Evolutionary conservation across 1,140 invertebrate species (phyloP), one percentile per base, ranked within the genome.

Genomic region (Himalopsyche phryganea): DNA sequence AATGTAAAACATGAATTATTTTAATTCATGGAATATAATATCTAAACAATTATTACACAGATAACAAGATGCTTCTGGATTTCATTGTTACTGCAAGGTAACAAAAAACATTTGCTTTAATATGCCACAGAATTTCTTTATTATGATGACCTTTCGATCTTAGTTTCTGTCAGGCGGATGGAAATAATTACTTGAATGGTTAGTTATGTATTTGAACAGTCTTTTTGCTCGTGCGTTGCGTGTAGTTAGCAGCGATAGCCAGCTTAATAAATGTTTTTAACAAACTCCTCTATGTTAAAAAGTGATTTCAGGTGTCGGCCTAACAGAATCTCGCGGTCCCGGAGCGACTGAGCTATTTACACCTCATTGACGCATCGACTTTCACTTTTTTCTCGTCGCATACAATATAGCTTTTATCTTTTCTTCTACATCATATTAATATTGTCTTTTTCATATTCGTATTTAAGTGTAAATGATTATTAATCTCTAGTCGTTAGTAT

Each of bases 211-310:
- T n/a, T n/a, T n/a, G n/a, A n/a, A n/a, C n/a, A n/a, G n/a, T n/a
- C n/a, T n/a, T n/a, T n/a, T n/a, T n/a, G n/a, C n/a, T 19, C 17
- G 44, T 56, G 55, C 17, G 35, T 48, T 49, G 7, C 9, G 32
- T 36, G 52, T 60, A 63, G 61, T 63, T 20, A 13, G 50, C 41
- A 59, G 61, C 57, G 61, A 63, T 63, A 63, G 50, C 33, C 61
- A 59, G 61, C 61, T 63, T 63, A 52, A 60, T 63, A 50, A 51
- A 53, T 63, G 61, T 63, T 63, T 60, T 59, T 63, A 46, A 56
- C 17, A 20, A 63, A 53, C 49, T 58, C 58, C 52, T 63, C 56
- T 33, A 58, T 49, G 50, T 63, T 58, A 58, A 52, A 28, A 50
- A 35, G 60, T 62, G 50, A 62, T 59, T 45, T 55, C 35, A 49